Evolutionary conservation across 2,888 invertebrate genomes (phyloP), one percentile per base, ranked within the genome.

Genomic region (Hemistola chrysoprasaria): DNA sequence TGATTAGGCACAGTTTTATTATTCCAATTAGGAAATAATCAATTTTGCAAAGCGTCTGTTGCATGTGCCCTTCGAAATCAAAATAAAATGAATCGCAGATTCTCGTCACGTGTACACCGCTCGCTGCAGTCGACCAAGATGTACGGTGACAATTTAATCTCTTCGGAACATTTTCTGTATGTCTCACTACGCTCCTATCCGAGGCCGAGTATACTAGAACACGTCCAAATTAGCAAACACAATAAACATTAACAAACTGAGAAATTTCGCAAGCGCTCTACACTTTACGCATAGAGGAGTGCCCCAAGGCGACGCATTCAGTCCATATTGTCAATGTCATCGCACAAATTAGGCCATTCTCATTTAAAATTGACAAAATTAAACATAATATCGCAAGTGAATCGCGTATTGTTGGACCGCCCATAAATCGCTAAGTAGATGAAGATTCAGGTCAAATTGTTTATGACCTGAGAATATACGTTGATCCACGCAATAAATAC

Each of bases 241-340:
- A 53, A 56, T 53, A 54, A 57, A 62, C 56, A 58, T 59, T 52
- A 57, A 43, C 54, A 55, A 56, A 58, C 51, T 50, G 50, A 49
- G 52, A 52, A 53, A 57, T 62, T 62, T 62, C 52, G 54, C 59
- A 56, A 53, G 47, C 35, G 31, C 22, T 38, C 46, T 34, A 24
- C 41, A 34, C 31, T 47, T 27, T 33, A 34, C 43, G 20, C 25
- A 41, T 46, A 44, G 51, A 39, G 51, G 56, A 53, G 56, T 53
- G 49, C 48, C 58, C 43, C 65, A 71, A 61, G 62, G 65, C 26
- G 52, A 52, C 53, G 39, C 46, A 58, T 62, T 64, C 40, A 60
- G 67, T 37, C 57, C 64, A 62, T 59, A 56, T 57, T 69, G 67
- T 71, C 73, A 72, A 67, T 71, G 73, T 59, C 70, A 54, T 16